These are phyloP conservation scores for Brienomyrus longianalis DNA, from an alignment of 2,113 vertebrate species.

Conservation along the genomic window DNA sequence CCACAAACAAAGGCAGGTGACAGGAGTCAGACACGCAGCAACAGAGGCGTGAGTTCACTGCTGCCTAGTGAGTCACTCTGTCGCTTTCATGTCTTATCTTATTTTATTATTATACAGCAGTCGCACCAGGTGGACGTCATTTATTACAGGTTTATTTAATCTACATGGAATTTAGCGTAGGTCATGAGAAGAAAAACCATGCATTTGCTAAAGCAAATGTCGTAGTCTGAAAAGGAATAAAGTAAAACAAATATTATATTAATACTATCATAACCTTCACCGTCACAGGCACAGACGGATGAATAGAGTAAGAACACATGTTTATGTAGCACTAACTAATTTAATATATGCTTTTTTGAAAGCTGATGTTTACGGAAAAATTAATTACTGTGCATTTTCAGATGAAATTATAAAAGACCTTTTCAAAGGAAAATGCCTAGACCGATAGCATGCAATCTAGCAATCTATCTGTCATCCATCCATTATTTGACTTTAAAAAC, in stretches of 20 bases:
- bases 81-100: not conserved
- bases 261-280: not conserved
- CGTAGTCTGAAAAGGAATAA: not conserved
- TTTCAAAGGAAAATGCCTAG: not conserved
- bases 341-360: not conserved
- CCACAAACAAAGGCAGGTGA: not conserved
- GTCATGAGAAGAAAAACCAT: not conserved
- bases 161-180: not conserved
- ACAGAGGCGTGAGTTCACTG: not conserved
- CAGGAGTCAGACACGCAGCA: not conserved
- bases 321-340: not conserved
- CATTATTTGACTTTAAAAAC: not conserved
- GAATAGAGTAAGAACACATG: not conserved
- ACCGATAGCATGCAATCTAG: not conserved
- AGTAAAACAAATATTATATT: not conserved
- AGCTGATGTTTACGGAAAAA: not conserved
- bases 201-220: not conserved
- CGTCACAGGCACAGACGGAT: not conserved
- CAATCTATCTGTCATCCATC: not conserved
- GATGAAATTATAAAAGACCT: not conserved
- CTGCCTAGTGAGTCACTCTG: not conserved
- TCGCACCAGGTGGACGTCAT: not conserved
- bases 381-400: not conserved
- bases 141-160: not conserved
- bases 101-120: not conserved